Conservation (phyloP, 2,113 vertebrate species). For the Hipposideros armiger region DNA sequence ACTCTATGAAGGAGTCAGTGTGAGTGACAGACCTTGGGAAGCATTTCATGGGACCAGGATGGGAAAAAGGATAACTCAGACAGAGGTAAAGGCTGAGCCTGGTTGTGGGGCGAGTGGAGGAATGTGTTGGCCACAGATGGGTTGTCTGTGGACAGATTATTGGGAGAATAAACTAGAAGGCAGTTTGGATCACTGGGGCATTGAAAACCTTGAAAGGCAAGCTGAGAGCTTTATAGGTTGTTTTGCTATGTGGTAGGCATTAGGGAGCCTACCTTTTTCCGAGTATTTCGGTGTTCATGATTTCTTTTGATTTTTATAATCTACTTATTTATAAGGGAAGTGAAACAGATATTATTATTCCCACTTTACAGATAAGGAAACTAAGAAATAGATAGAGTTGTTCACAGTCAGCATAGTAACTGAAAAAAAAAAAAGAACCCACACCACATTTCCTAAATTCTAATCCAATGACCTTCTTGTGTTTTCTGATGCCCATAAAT, state of each 20-base stretch:
- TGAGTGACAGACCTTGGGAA: neutral
- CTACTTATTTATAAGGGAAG: neutral
- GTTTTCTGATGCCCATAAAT: neutral
- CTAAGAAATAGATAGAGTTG: neutral
- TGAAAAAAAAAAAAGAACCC: neutral
- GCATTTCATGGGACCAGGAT: neutral
- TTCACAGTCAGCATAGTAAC: neutral
- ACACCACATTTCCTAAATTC: neutral
- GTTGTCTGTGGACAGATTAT: neutral
- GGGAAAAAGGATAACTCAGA: neutral
- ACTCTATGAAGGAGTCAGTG: neutral
- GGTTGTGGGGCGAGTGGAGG: neutral
- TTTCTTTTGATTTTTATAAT: conserved; percentile 41
- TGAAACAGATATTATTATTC: neutral
- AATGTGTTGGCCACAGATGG: neutral
- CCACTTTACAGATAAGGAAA: conserved; percentile 54
- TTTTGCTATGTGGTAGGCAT: neutral
- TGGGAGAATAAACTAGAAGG: neutral
- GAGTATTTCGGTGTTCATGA: neutral
- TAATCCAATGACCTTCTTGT: neutral
- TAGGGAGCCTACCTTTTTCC: neutral
- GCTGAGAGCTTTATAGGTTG: neutral
- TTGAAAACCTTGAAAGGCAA: neutral
- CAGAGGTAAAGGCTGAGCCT: neutral
- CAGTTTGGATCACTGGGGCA: neutral